Evolutionary conservation across 1,140 invertebrate genomes (phyloP), one percentile per base, ranked within the genome.

Genomic region (Trichonephila clavipes): DNA sequence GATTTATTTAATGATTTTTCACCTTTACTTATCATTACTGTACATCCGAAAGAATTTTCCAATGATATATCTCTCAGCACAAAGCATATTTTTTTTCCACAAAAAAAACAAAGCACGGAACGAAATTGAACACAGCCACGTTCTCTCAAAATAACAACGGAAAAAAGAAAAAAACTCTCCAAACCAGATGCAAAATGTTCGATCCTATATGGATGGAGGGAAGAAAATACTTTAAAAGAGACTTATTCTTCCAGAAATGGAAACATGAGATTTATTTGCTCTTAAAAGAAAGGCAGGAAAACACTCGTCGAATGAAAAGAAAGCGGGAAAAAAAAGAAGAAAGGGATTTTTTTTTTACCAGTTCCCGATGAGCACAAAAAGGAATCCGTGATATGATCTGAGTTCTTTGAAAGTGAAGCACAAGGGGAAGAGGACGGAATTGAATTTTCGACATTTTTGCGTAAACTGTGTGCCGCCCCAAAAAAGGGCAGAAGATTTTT

Each of bases 261-360:
- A 72, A 89, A 89, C 88, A 72, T 77, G 66, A 89, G 88, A 89
- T 69, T 77, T 88, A 88, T 88, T 88, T 89, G 64, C 88, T 77
- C 66, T 89, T 77, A 89, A 77, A 77, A 89, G 88, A 77, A 77
- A 58, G 64, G 88, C 66, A 72, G 66, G 40, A 64, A 77, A 77
- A 77, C 44, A 85, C 24, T 85, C 58, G 66, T 69, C 40, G 21
- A 34, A 51, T 34, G 18, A 18, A 21, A 58, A 10, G 16, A 87
- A 62, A 83, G n/a, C n/a, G 16, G 8, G 28, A 40, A 34, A 44
- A 83, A 21, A 34, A 51, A 51, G 51, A 51, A 69, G 66, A 69
- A 69, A 69, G 66, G 66, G n/a, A 66, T 40, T n/a, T n/a, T 19
- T 28, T 28, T n/a, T 66, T 8, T n/a, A 66, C 19, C 83, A 24